phyloP scores from a whole-genome alignment of 2,797 vertebrate genomes.

The Etheostoma perlongum region DNA sequence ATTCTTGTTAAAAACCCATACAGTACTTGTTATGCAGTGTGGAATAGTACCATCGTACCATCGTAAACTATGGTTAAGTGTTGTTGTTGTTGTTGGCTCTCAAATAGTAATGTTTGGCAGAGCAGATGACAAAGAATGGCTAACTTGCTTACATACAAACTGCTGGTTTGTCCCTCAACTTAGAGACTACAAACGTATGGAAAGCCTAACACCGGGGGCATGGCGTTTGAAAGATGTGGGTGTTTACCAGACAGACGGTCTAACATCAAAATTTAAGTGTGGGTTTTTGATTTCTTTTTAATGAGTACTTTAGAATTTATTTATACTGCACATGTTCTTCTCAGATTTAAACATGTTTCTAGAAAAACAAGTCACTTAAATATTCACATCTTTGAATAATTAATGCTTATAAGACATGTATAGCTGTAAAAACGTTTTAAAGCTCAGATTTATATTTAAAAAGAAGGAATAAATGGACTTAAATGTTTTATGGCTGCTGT shows the following conservation, averaged over 20 bases:
- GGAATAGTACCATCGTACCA: background rate
- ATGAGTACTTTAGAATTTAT: background rate
- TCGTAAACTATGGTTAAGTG: background rate
- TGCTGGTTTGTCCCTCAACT: background rate
- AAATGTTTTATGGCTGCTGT: slow-evolving; percentile 19
- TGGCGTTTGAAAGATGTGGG: background rate
- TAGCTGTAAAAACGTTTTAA: slow-evolving; percentile 23
- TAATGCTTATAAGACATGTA: slow-evolving; percentile 7
- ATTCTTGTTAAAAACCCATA: background rate
- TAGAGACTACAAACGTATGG: background rate
- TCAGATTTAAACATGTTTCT: background rate
- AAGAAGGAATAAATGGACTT: slow-evolving; percentile 12
- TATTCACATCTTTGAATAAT: slow-evolving; percentile 19
- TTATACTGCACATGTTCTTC: background rate
- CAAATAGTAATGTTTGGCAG: slow-evolving; percentile 10
- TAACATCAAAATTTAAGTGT: background rate
- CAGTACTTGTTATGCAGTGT: background rate
- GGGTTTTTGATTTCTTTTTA: background rate
- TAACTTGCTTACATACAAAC: background rate
- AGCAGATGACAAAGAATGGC: background rate
- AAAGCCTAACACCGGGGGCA: background rate
- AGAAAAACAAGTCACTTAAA: background rate
- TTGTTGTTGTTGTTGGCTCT: background rate
- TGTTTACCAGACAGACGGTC: background rate
- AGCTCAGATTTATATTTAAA: slow-evolving; percentile 32